Percentiles rank a stretch among this genome's conserved stretches.
Conservation (phyloP, 2,888 invertebrate genomes). For the Agriopis aurantiaria region DNA sequence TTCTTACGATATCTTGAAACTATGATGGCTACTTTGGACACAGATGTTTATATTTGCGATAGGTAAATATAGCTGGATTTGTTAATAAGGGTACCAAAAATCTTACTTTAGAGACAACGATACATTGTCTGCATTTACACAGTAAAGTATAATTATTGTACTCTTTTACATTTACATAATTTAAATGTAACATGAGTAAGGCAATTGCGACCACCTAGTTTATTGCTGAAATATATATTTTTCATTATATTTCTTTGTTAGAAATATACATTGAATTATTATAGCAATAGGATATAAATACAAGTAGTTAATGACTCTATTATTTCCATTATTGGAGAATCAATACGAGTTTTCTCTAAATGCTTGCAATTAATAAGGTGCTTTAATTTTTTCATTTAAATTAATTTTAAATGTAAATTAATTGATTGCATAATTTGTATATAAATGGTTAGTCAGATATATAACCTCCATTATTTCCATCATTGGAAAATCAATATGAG, state of each 20-base stretch:
- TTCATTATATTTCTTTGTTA: constrained; percentile 12
- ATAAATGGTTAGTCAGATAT: background rate
- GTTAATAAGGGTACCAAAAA: background rate
- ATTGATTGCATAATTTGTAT: no score
- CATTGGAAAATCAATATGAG: background rate
- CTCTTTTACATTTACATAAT: constrained; percentile 21
- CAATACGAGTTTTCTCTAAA: background rate
- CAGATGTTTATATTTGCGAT: constrained; percentile 3
- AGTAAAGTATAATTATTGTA: background rate
- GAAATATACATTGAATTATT: constrained; percentile 6
- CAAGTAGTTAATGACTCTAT: background rate
- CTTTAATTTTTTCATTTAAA: constrained; percentile 6
- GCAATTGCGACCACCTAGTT: background rate
- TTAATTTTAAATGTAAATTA: constrained; percentile 1
- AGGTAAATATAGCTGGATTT: constrained; percentile 9
- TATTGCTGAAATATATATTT: background rate
- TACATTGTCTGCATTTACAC: constrained; percentile 10
- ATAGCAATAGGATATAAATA: background rate
- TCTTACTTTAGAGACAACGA: background rate
- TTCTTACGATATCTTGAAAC: constrained; percentile 2
- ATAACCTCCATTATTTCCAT: background rate
- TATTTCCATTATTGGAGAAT: constrained; percentile 4
- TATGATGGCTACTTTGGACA: background rate
- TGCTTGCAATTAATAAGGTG: background rate
- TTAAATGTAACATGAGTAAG: constrained; percentile 11